Evolutionary conservation across 2,888 invertebrate species (phyloP), one percentile per base, ranked within the genome.

Genomic region (Cheilosia scutellata): DNA sequence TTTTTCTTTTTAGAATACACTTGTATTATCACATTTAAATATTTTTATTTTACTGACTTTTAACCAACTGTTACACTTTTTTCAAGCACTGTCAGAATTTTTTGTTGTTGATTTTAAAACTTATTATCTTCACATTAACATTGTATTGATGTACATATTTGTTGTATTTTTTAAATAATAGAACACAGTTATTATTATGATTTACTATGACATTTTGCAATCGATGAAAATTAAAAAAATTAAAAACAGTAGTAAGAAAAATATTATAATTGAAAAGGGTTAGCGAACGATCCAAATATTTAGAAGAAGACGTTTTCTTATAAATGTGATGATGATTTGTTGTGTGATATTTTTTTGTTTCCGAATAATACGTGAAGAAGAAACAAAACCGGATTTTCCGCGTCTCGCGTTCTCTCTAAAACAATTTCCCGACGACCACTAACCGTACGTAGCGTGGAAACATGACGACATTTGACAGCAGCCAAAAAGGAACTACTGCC

Each of bases 391-490:
- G 82, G 87, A 87, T 87, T 87, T 89, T 88, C 88, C 90, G 89
- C 89, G 89, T 89, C 88, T 89, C 90, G 89, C 89, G 88, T 88
- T 89, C 88, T 80, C 88, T 88, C 88, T 86, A 82, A 86, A 86
- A 86, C 80, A 86, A 86, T 86, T 82, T 82, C 80, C 86, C 86
- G 86, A 77, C 86, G 86, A 86, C 86, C 86, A 86, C 86, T 86
- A 86, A 86, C 76, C 86, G 71, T 72, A 86, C 82, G 86, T 82
- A 82, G 76, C 86, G 77, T 86, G 82, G 87, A 86, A 89, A 89
- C 89, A 91, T 91, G 91, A 91, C 92, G 91, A 92, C 91, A 90
- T 90, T 91, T 91, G 91, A 91, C 91, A 89, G 91, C 92, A 91
- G 92, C 91, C 91, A 91, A 90, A 91, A 92, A 92, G 92, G 91